Evolutionary conservation across 1,140 invertebrate species (phyloP).

Genomic region (Philopotamus ludificatus): DNA sequence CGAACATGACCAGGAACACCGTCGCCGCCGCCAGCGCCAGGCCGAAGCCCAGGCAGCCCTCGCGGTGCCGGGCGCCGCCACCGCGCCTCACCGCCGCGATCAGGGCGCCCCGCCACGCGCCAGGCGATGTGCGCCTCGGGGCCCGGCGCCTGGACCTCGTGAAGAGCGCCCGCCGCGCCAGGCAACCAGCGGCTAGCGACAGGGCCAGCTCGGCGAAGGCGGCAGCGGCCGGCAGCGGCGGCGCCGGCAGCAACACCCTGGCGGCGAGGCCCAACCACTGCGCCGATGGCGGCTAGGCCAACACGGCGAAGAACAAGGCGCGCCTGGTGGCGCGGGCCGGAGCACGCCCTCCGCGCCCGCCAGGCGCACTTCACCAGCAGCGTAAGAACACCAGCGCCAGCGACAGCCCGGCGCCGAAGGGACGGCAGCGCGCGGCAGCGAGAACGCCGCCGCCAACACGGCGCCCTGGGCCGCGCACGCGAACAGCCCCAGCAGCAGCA

Average conservation of each 20-base stretch:
- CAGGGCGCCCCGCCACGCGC: slow-evolving; percentile 80
- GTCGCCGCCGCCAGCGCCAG: slow-evolving; percentile 77
- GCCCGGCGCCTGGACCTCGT: slow-evolving; percentile 89
- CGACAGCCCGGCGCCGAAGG: slow-evolving; percentile 79
- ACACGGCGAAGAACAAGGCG: slow-evolving; percentile 86
- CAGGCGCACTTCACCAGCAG: slow-evolving; percentile 89
- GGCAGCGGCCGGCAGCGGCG: slow-evolving; percentile 55
- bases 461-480: slow-evolving; percentile 77
- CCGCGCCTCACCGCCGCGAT: slow-evolving; percentile 89
- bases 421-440: slow-evolving; percentile 78
- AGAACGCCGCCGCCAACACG: slow-evolving; percentile 72
- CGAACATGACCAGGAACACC: slow-evolving; percentile 90
- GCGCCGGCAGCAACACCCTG: slow-evolving; percentile 47
- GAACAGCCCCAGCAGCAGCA: slow-evolving; percentile 84
- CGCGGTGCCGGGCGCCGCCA: slow-evolving; percentile 72
- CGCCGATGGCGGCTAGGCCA: slow-evolving; percentile 83
- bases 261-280: slow-evolving; percentile 82
- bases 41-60: slow-evolving; percentile 86
- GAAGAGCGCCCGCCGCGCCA: slow-evolving; percentile 83
- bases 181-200: slow-evolving; percentile 74
- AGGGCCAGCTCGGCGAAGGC: slow-evolving; percentile 70
- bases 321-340: slow-evolving; percentile 88
- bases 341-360: slow-evolving; percentile 89
- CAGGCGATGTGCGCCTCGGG: slow-evolving; percentile 83
- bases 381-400: slow-evolving; percentile 89